phyloP scores from a whole-genome alignment of 2,113 vertebrate species.

The Sylvilagus bachmani region DNA sequence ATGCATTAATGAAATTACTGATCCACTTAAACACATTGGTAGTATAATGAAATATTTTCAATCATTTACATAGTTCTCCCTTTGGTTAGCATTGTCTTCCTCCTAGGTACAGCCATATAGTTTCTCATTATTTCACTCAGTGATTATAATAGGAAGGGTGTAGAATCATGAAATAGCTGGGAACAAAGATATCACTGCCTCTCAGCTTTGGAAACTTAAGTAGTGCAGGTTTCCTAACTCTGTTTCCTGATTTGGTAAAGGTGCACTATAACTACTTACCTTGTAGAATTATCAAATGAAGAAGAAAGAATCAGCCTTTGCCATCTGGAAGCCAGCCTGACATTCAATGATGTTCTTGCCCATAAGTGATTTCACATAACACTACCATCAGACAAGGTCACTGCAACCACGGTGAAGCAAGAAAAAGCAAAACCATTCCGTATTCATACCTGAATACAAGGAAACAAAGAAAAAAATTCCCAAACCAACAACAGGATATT shows the following conservation, averaged over 20 bases:
- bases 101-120: not conserved
- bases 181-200: not conserved
- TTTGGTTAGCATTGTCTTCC: not conserved
- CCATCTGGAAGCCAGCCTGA: no score
- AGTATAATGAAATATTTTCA: not conserved
- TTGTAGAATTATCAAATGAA: not conserved
- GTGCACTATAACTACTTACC: not conserved
- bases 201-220: not conserved
- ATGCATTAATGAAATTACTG: not conserved
- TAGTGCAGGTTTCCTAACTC: not conserved
- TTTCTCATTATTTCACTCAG: not conserved
- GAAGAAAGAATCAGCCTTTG: not conserved
- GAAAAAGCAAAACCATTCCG: not conserved
- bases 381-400: not conserved
- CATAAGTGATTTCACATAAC: not conserved
- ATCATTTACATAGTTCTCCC: not conserved
- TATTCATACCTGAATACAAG: not conserved
- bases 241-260: not conserved
- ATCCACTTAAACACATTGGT: not conserved
- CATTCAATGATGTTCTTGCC: not conserved
- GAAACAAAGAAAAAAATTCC: not conserved
- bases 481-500: not conserved
- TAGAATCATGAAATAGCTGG: not conserved
- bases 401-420: not conserved
- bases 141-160: not conserved